A percentile compares a stretch with the other conserved stretches of the same genome.
phyloP scores from a whole-genome alignment of 2,113 vertebrate species.

The Daubentonia madagascariensis region DNA sequence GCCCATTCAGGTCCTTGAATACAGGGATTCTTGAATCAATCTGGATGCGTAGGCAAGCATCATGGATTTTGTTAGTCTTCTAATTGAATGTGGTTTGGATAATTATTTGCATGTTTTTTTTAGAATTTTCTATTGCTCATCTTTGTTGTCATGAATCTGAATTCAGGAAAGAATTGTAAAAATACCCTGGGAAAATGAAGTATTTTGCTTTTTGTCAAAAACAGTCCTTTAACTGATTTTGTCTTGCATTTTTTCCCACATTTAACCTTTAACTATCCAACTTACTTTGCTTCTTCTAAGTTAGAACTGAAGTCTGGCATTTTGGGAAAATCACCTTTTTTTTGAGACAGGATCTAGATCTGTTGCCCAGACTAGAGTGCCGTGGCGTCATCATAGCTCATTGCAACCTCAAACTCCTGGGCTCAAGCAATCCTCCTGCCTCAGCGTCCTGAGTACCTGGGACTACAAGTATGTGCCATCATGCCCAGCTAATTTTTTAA shows the following conservation, averaged over 20 bases:
- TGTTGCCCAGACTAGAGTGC: no score
- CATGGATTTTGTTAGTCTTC: conserved; percentile 20
- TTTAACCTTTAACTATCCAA: not conserved
- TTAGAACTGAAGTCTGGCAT: conserved; percentile 7
- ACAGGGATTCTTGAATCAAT: not conserved
- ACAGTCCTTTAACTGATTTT: not conserved
- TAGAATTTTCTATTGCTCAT: conserved; percentile 26
- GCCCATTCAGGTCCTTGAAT: not conserved
- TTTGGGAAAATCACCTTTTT: conserved; percentile 14
- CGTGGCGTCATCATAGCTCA: no score
- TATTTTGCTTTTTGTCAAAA: conserved; percentile 55
- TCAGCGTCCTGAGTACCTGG: no score
- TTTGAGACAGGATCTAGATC: no score
- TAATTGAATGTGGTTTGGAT: conserved; percentile 23
- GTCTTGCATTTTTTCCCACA: not conserved
- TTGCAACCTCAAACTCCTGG: no score
- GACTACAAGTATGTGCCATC: no score
- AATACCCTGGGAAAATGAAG: not conserved
- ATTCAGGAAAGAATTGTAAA: conserved; percentile 32
- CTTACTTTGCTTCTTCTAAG: not conserved
- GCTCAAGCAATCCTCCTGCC: no score
- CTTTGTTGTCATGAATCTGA: conserved; percentile 13
- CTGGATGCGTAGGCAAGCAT: not conserved
- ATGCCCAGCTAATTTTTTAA: no score
- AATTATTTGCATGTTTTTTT: conserved; percentile 33